Evolutionary conservation across 2,888 invertebrate species (phyloP).

Genomic region (Drosophila prostipennis): DNA sequence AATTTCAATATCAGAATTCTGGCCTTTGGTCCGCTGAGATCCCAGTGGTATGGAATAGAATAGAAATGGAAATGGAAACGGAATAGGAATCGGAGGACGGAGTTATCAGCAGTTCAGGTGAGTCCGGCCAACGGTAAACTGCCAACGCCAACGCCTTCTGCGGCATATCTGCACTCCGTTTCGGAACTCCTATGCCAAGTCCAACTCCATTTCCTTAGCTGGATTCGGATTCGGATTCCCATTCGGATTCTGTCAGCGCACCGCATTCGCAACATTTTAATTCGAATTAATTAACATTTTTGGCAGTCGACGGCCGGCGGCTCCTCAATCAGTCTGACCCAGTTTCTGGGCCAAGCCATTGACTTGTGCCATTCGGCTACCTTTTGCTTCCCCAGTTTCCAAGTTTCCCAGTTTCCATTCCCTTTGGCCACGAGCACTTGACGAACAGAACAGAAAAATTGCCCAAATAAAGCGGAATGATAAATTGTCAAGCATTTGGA

Average conservation of each 20-base stretch:
- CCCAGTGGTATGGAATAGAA: constrained; percentile 6
- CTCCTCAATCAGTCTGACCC: constrained; percentile 53
- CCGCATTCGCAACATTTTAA: constrained; percentile 65
- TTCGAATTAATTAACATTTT: constrained; percentile 74
- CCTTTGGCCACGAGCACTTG: constrained; percentile 30
- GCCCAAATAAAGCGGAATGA: constrained; percentile 52
- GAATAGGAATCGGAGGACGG: constrained; percentile 12
- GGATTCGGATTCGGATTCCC: not conserved
- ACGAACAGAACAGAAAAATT: constrained; percentile 48
- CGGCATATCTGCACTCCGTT: constrained; percentile 56
- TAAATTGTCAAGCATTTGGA: constrained; percentile 66
- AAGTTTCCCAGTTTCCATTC: not conserved
- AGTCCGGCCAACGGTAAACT: constrained; percentile 71
- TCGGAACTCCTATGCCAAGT: constrained; percentile 14
- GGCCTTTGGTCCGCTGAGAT: constrained; percentile 66
- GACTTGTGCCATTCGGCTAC: constrained; percentile 44
- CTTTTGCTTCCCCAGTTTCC: constrained; percentile 16
- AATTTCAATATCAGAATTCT: constrained; percentile 77
- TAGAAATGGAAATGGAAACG: constrained; percentile 24
- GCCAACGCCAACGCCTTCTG: constrained; percentile 74
- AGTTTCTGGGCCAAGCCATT: constrained; percentile 52
- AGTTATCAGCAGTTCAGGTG: constrained; percentile 60
- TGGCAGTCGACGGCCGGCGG: constrained; percentile 38
- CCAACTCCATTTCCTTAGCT: constrained; percentile 38
- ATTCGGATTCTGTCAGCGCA: constrained; percentile 30